Conservation (phyloP, 1,140 invertebrate species). For the Drosophila guanche region DNA sequence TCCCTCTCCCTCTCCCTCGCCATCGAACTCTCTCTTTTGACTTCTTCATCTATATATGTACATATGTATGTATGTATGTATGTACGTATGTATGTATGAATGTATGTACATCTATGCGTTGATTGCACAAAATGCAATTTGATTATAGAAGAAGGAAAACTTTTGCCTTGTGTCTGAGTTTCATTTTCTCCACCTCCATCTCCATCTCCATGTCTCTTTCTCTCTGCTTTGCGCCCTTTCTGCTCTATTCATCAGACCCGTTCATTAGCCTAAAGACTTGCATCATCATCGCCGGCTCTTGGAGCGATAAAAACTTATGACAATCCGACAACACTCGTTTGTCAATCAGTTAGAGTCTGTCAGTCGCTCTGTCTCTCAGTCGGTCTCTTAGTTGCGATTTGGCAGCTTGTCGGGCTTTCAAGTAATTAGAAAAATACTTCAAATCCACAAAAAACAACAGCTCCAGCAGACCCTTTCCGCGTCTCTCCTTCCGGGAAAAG, state of each 20-base stretch:
- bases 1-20: background rate
- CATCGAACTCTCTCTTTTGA: background rate
- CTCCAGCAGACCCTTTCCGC: slow-evolving; percentile 1
- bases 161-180: slow-evolving; percentile 64
- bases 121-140: slow-evolving; percentile 81
- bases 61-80: too few relatives aligned
- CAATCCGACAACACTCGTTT: slow-evolving; percentile 16
- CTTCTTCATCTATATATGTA: too few relatives aligned
- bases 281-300: slow-evolving; percentile 47
- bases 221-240: background rate
- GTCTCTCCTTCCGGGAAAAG: background rate
- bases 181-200: too few relatives aligned
- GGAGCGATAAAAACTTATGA: slow-evolving; percentile 53
- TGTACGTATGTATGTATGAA: too few relatives aligned
- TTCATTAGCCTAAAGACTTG: slow-evolving; percentile 78
- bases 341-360: slow-evolving; percentile 13
- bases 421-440: slow-evolving; percentile 78
- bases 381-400: too few relatives aligned
- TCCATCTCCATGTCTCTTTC: slow-evolving; percentile 1
- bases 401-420: slow-evolving; percentile 50
- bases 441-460: slow-evolving; percentile 18
- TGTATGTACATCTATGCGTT: slow-evolving; percentile 30
- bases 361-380: slow-evolving; percentile 22
- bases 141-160: slow-evolving; percentile 59
- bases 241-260: slow-evolving; percentile 12